Percentiles rank a stretch among this genome's conserved stretches.
phyloP scores from a whole-genome alignment of 2,113 vertebrate genomes.

The Sinocyclocheilus anophthalmus region DNA sequence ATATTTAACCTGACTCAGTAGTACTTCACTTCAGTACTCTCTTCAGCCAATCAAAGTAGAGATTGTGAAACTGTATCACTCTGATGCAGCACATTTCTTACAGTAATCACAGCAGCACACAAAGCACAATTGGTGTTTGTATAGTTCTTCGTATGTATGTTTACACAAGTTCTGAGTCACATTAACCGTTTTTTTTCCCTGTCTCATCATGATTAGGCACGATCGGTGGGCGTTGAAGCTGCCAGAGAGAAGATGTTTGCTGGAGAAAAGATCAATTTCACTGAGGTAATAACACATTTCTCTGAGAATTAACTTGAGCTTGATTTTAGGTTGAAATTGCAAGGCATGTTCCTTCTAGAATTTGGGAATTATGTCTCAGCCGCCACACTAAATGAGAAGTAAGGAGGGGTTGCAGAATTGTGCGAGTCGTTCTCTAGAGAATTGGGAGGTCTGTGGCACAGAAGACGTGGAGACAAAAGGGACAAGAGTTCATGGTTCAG shows the following conservation, averaged over 20 bases:
- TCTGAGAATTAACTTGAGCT: neutral
- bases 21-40: neutral
- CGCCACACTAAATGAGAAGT: too few relatives aligned
- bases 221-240: slow-evolving; percentile 87
- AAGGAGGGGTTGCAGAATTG: too few relatives aligned
- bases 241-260: slow-evolving; percentile 90
- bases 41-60: neutral
- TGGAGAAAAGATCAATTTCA: slow-evolving; percentile 96
- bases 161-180: neutral
- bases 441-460: too few relatives aligned
- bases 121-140: neutral
- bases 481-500: too few relatives aligned
- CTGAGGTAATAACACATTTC: slow-evolving; percentile 80
- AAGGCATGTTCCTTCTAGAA: neutral
- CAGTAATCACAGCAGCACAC: neutral
- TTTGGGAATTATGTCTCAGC: too few relatives aligned
- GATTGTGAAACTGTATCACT: neutral
- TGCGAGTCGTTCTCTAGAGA: too few relatives aligned
- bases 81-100: neutral
- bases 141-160: neutral
- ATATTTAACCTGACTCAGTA: neutral
- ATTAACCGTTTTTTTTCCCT: neutral
- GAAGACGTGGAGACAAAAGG: too few relatives aligned
- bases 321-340: neutral
- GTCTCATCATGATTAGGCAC: slow-evolving; percentile 76